Conservation (phyloP, 2,888 invertebrate genomes). For the Andrena haemorrhoa region DNA sequence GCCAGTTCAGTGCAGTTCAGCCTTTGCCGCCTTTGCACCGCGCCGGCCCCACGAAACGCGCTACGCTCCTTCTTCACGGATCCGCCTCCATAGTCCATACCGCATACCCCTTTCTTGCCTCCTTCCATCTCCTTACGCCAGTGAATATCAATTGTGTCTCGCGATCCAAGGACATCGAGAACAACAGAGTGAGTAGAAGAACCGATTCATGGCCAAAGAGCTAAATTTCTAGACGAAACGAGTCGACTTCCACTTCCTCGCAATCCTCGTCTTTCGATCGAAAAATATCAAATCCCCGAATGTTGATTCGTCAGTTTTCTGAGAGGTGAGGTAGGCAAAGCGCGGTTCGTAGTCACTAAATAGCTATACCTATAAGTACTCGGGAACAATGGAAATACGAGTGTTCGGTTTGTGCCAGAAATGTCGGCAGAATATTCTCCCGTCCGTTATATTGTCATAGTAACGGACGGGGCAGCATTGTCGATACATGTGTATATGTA, state of each 20-base stretch:
- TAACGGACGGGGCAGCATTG: constrained; percentile 28
- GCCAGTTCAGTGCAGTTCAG: constrained; percentile 44
- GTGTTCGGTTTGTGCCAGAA: not conserved
- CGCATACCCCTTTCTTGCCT: not conserved
- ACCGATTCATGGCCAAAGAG: not conserved
- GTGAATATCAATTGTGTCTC: constrained; percentile 12
- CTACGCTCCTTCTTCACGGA: constrained; percentile 23
- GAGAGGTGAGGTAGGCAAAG: too few species aligned
- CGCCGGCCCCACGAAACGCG: constrained; percentile 57
- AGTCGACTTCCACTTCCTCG: too few species aligned
- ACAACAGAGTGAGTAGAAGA: constrained; percentile 42
- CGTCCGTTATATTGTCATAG: constrained; percentile 50
- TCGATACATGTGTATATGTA: constrained; percentile 31
- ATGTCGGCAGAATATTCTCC: constrained; percentile 5
- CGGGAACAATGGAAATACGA: not conserved
- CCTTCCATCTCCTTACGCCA: not conserved
- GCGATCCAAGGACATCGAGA: not conserved
- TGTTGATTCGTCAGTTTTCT: too few species aligned
- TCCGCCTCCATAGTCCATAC: not conserved
- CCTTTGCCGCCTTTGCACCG: constrained; percentile 3
- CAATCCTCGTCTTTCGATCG: too few species aligned
- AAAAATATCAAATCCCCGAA: too few species aligned
- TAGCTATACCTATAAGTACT: too few species aligned
- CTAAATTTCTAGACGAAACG: not conserved
- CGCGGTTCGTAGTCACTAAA: too few species aligned